Percentiles rank a stretch among this genome's conserved stretches.
phyloP scores from a whole-genome alignment of 2,888 invertebrate genomes.

The Thyatira batis region DNA sequence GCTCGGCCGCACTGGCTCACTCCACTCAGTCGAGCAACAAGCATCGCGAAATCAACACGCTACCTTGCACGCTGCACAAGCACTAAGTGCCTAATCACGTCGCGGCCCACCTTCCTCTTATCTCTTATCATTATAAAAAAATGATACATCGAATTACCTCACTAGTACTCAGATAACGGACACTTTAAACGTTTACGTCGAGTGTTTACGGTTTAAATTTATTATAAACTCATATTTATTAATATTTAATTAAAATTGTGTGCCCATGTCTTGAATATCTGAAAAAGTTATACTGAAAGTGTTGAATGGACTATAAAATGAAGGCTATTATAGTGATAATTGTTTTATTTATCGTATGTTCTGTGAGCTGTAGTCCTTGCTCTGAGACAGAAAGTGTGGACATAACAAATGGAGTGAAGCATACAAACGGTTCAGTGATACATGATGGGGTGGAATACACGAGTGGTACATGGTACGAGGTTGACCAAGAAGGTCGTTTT shows the following conservation, averaged over 20 bases:
- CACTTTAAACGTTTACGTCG: conserved; percentile 48
- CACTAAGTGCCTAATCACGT: conserved; percentile 25
- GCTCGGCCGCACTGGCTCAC: background rate
- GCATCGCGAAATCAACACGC: conserved; percentile 28
- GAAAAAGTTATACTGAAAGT: conserved; percentile 13
- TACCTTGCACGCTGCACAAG: conserved; percentile 9
- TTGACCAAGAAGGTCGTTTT: conserved; percentile 36
- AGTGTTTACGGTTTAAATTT: conserved; percentile 38
- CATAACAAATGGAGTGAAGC: conserved; percentile 51
- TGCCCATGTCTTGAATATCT: conserved; percentile 12
- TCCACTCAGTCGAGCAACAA: conserved; percentile 31
- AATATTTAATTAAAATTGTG: conserved; percentile 14
- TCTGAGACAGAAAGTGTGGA: conserved; percentile 56
- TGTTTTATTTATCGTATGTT: conserved; percentile 27
- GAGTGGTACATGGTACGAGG: conserved; percentile 54
- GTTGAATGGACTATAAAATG: conserved; percentile 39
- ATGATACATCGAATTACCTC: conserved; percentile 75
- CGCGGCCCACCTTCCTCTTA: conserved; percentile 47
- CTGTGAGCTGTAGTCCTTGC: conserved; percentile 49
- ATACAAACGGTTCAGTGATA: conserved; percentile 55
- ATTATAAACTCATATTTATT: conserved; percentile 38
- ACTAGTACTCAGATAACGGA: conserved; percentile 61
- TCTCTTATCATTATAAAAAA: conserved; percentile 64
- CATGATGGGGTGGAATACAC: conserved; percentile 56
- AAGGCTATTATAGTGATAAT: conserved; percentile 31